Percentiles rank a stretch among this genome's conserved stretches.
These are phyloP conservation scores for Falcaria lacertinaria DNA, from an alignment of 2,888 invertebrate species.

Conservation along the genomic window DNA sequence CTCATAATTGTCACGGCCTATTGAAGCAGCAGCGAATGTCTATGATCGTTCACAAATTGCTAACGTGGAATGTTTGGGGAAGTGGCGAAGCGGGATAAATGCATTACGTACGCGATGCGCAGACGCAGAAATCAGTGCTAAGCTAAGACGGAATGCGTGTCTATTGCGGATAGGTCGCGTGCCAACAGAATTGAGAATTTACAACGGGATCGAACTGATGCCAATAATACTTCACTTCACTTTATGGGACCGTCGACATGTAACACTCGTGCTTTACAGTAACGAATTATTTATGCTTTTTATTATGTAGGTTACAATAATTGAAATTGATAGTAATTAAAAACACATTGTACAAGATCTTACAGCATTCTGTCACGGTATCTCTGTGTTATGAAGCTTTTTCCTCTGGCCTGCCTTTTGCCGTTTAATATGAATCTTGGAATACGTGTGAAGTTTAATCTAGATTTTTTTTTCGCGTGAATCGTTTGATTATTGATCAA, in stretches of 20 bases:
- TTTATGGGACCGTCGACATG: not conserved
- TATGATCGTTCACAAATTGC: not conserved
- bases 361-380: not conserved
- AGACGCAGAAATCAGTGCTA: constrained; percentile 40
- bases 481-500: no score
- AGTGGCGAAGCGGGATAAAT: constrained; percentile 25
- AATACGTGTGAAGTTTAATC: no score
- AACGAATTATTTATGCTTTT: not conserved
- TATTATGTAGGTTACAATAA: not conserved
- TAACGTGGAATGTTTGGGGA: not conserved
- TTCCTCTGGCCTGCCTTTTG: no score
- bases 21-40: not conserved
- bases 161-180: constrained; percentile 54
- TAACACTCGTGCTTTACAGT: not conserved
- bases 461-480: no score
- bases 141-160: constrained; percentile 51
- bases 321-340: not conserved
- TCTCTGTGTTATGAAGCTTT: no score
- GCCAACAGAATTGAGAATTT: constrained; percentile 51
- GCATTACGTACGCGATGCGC: constrained; percentile 21
- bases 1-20: constrained; percentile 7
- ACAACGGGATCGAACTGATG: constrained; percentile 52
- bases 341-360: not conserved
- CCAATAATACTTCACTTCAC: constrained; percentile 12
- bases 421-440: no score